Evolutionary conservation across 2,888 invertebrate genomes (phyloP), one percentile per base, ranked within the genome.

Genomic region (Cheilosia impressa): DNA sequence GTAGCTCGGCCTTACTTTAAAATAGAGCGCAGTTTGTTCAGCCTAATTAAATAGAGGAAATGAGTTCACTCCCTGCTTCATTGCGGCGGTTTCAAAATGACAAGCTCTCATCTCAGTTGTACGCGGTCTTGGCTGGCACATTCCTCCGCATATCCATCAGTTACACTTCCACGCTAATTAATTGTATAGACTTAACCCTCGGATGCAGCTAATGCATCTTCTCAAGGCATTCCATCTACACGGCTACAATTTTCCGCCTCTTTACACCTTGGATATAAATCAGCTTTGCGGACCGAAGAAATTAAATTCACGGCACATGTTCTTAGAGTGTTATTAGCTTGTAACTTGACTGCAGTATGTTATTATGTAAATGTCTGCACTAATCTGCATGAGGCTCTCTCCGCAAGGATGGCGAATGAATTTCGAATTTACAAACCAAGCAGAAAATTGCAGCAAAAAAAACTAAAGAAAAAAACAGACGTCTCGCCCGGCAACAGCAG

Each of bases 251-350:
- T 55, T 82, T 57, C 52, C 66, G 71, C 75, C 84, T 71, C 65
- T 65, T 66, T 58, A 66, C 84, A 76, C 80, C 84, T 69, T 31
- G 31, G 13, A 75, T 34, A 65, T 79, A 79, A 84, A 84, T 71
- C 65, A 79, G 65, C 60, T 50, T 76, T 53, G 38, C 53, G 22
- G n/a, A 15, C 50, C 55, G 76, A 72, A 58, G 72, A 72, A 71
- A 85, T 81, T 76, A 81, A 76, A 85, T 81, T 75, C 77, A 34
- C 81, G 85, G 76, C 81, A 77, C 76, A 80, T 81, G 76, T 77
- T 81, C 57, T 43, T 22, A 24, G 53, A 72, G 72, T 81, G 85
- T 72, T 85, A 85, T 81, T 85, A 85, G 77, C 85, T 81, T 72
- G 76, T 76, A 85, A 62, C 79, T 34, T 22, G 65, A 17, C 66